Base-by-base conservation (phyloP, 2,888 invertebrate species). In the Lordiphosa fenestrarum region DNA sequence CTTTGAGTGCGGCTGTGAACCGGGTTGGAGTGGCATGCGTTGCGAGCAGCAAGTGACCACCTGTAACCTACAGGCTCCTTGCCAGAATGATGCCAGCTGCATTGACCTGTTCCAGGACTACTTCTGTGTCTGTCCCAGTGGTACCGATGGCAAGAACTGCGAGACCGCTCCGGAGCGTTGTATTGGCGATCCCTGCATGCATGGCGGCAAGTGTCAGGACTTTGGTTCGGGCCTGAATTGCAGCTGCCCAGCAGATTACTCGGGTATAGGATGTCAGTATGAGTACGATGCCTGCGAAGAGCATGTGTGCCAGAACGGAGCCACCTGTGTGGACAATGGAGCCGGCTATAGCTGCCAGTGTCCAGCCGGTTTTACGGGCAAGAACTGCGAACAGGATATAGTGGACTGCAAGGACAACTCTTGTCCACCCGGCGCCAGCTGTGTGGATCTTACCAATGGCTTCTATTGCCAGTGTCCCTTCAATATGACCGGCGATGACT, bases 401-500 rank as follows among this genome's bases (percentile, higher is more conserved):
- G 91, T 95, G 21, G 96, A 97, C 81, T 98, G 98, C 89, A 95
- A 95, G 88, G 96, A 97, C 65, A 95, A 96, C 85, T 97, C 97
- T 0, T 98, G 98, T 86, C 96, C 97, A 48, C 97, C 97, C 50
- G 96, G 97, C 9, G 96, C 97, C 0, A 95, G 94, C 3, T 98
- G 98, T 86, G 95, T 98, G 71, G 97, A 98, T 89, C 91, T 97
- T 44, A 96, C 96, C 40, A 95, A 95, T 73, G 93, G 94, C 80
- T 97, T 96, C 91, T 97, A 96, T 88, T 99, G 99, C 85, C 96
- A 97, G 88, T 99, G 99, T 91, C 98, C 98, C 6, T 97, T 98
- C 89, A 98, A 98, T 86, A 92, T 97, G 82, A 98, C 98, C 19
- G 99, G 99, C 49, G 97, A 97, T 86, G 96, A 97, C 86, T 99